A percentile compares a stretch with the other conserved stretches of the same genome.
phyloP scores from a whole-genome alignment of 2,888 invertebrate genomes.

The Eulithis testata region DNA sequence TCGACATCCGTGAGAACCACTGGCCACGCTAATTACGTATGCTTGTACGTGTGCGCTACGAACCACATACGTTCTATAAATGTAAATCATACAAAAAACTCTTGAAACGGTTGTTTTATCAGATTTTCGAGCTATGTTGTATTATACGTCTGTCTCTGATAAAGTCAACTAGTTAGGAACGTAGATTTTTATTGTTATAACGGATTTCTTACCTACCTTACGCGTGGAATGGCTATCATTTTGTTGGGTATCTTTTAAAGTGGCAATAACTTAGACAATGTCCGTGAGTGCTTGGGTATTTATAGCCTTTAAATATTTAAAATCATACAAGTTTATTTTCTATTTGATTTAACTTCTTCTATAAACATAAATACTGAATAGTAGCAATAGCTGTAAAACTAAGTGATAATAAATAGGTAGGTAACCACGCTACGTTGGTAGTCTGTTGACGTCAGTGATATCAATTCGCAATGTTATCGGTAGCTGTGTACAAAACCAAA shows the following conservation, averaged over 20 bases:
- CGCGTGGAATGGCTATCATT: constrained; percentile 16
- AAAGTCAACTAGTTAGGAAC: neutral
- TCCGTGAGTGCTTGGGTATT: neutral
- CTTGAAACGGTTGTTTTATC: constrained; percentile 30
- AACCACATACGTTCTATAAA: constrained; percentile 26
- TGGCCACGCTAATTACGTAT: constrained; percentile 58
- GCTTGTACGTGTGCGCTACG: constrained; percentile 47
- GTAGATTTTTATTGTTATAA: constrained; percentile 13
- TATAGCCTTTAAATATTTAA: neutral
- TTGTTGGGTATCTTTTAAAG: constrained; percentile 8
- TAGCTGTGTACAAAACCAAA: constrained; percentile 34
- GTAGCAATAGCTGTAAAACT: constrained; percentile 1
- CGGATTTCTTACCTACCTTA: constrained; percentile 1
- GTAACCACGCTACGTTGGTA: constrained; percentile 11
- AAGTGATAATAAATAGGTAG: neutral
- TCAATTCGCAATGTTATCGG: constrained; percentile 50
- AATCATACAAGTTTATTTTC: neutral
- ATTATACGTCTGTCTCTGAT: too few relatives aligned
- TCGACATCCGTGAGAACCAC: constrained; percentile 77
- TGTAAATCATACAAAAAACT: constrained; percentile 24
- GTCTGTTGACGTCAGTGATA: constrained; percentile 43
- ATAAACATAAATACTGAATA: neutral
- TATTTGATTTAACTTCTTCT: neutral
- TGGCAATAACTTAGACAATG: constrained; percentile 10
- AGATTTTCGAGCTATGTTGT: constrained; percentile 13